Evolutionary conservation across 2,888 invertebrate species (phyloP), one percentile per base, ranked within the genome.

Genomic region (Troglohyphantes excavatus): DNA sequence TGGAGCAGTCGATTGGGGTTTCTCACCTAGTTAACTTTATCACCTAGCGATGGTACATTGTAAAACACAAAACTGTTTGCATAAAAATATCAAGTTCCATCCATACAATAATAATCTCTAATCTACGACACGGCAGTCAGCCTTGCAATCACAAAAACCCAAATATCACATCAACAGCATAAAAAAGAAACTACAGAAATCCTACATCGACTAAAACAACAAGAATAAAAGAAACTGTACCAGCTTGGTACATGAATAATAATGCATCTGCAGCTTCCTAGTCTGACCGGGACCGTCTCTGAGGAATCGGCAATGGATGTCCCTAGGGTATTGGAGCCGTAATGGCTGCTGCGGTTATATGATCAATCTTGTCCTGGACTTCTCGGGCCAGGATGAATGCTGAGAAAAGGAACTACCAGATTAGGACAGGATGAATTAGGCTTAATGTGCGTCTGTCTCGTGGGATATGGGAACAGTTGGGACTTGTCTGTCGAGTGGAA

Each of bases 391-490:
- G 21, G 43, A 39, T 19, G 43, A 65, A 43, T 46, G 43, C 26
- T 65, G 43, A 43, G 26, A 27, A 46, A 65, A 39, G 65, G 43
- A 78, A 33, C 39, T 65, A n/a, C 9, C 23, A 65, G 65, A 78
- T 78, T 65, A 78, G 65, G 78, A 26, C 26, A 33, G 78, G 78
- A 78, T 78, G 65, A 78, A 78, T 78, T 65, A 65, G 78, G 23
- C 78, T 78, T 78, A 78, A 78, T 78, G 78, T 65, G 39, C 39
- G 23, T 3, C 19, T 43, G 78, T 39, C 78, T 5, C 27, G 6
- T 46, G 23, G 26, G 53, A 19, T 27, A 6, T 27, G 5, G 17
- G 21, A n/a, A 11, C 5, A n/a, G 13, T 2, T 23, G 53, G n/a
- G 11, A 19, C n/a, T 70, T 33, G 33, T n/a, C 33, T 29, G 29